Evolutionary conservation across 2,113 vertebrate species (phyloP).

Genomic region (Apaloderma vittatum): DNA sequence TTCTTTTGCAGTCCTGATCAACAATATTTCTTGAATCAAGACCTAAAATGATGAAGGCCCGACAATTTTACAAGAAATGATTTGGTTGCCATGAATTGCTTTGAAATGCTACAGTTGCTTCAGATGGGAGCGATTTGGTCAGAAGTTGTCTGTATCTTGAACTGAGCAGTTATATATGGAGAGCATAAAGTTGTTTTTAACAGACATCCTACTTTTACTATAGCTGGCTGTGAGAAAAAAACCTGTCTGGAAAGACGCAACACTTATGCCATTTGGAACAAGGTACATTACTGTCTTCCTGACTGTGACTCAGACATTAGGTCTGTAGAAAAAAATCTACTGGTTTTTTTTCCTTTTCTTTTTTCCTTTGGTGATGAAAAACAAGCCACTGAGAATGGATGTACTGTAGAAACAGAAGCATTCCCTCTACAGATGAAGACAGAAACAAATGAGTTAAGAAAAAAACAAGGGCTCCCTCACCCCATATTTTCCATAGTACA

Average conservation of each 20-base stretch:
- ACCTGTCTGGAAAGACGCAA: conserved; percentile 3
- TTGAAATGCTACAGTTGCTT: background rate
- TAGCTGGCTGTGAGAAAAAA: background rate
- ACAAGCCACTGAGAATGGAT: background rate
- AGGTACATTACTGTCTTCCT: background rate
- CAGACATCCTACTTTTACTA: background rate
- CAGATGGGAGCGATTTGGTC: background rate
- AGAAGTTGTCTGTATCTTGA: background rate
- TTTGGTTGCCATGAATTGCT: background rate
- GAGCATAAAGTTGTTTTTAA: background rate
- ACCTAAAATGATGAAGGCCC: background rate
- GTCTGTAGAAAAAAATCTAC: background rate
- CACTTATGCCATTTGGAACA: conserved; percentile 15
- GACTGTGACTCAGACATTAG: conserved; percentile 29
- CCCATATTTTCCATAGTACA: background rate
- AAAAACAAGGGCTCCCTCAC: background rate
- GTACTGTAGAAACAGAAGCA: background rate
- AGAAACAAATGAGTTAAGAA: conserved; percentile 23
- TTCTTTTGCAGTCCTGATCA: background rate
- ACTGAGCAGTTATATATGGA: background rate
- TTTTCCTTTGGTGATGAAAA: background rate
- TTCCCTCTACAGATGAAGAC: background rate
- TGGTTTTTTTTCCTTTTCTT: background rate
- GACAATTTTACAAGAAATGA: background rate
- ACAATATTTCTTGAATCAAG: background rate